Evolutionary conservation across 2,797 vertebrate genomes (phyloP).

Genomic region (Girardinus metallicus): DNA sequence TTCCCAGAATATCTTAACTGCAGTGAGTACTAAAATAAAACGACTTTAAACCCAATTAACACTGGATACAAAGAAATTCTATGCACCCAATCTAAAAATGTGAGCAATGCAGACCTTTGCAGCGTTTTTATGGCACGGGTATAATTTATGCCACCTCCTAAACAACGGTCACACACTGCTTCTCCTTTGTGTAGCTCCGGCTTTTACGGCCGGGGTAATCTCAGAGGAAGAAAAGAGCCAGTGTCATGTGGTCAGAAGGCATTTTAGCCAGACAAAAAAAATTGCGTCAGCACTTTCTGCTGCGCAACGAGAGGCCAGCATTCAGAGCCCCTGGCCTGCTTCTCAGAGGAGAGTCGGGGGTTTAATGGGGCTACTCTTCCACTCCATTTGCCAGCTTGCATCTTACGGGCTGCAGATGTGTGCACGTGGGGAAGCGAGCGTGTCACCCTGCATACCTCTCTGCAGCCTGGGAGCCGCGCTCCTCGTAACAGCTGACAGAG

Average conservation of each 20-base stretch:
- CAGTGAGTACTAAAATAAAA: conserved; percentile 14
- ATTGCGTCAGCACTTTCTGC: conserved; percentile 73
- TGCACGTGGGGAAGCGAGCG: conserved; percentile 51
- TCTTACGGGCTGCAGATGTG: conserved; percentile 61
- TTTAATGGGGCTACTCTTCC: conserved; percentile 74
- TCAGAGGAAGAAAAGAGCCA: conserved; percentile 70
- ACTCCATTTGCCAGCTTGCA: conserved; percentile 68
- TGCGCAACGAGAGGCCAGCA: conserved; percentile 51
- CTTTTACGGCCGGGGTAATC: conserved; percentile 53
- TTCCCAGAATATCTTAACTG: conserved; percentile 1
- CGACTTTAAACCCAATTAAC: conserved; percentile 44
- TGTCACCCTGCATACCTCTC: conserved; percentile 62
- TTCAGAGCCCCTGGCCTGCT: conserved; percentile 66
- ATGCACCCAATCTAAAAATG: conserved; percentile 38
- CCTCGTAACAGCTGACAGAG: conserved; percentile 61
- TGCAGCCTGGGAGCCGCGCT: conserved; percentile 32
- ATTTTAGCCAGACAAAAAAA: conserved; percentile 70
- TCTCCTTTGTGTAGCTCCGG: conserved; percentile 62
- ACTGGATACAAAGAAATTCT: conserved; percentile 55
- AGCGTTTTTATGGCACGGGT: conserved; percentile 51
- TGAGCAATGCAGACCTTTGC: conserved; percentile 59
- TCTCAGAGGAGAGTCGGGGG: conserved; percentile 60
- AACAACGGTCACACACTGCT: conserved; percentile 51
- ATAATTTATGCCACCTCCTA: conserved; percentile 69
- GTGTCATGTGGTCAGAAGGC: conserved; percentile 73